Percentiles rank a stretch among this genome's conserved stretches.
These are phyloP conservation scores for Dexiosoma caninum DNA, from an alignment of 2,888 invertebrate species.

Conservation along the genomic window DNA sequence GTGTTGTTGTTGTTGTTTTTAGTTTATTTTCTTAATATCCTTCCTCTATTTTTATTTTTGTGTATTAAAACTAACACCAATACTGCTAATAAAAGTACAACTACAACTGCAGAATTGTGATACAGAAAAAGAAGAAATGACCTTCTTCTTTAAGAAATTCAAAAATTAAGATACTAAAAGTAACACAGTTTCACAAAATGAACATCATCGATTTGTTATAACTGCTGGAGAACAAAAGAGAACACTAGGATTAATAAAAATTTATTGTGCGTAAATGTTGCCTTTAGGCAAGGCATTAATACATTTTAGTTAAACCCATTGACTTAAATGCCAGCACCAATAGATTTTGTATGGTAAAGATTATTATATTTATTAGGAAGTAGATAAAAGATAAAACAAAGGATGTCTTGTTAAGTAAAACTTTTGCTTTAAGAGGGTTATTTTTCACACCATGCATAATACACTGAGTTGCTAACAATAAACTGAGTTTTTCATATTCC, in stretches of 20 bases:
- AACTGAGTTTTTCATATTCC: too few relatives aligned
- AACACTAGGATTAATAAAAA: not conserved
- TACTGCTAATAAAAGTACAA: conserved; percentile 57
- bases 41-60: not conserved
- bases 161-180: not conserved
- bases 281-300: conserved; percentile 15
- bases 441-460: too few relatives aligned
- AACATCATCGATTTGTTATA: conserved; percentile 28
- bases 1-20: conserved; percentile 17
- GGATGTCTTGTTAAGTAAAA: too few relatives aligned
- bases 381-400: too few relatives aligned
- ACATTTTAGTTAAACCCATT: not conserved
- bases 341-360: too few relatives aligned
- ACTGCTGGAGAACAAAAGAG: not conserved
- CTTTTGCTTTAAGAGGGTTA: too few relatives aligned
- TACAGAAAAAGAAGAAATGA: conserved; percentile 66
- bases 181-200: conserved; percentile 1
- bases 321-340: not conserved
- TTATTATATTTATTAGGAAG: too few relatives aligned
- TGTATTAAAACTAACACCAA: conserved; percentile 8
- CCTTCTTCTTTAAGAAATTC: not conserved
- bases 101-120: conserved; percentile 66
- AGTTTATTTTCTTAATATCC: not conserved
- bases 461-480: too few relatives aligned
- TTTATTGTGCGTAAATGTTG: conserved; percentile 21